Conservation (phyloP, 2,797 vertebrate genomes). For the Neosilurus mollespiculum region DNA sequence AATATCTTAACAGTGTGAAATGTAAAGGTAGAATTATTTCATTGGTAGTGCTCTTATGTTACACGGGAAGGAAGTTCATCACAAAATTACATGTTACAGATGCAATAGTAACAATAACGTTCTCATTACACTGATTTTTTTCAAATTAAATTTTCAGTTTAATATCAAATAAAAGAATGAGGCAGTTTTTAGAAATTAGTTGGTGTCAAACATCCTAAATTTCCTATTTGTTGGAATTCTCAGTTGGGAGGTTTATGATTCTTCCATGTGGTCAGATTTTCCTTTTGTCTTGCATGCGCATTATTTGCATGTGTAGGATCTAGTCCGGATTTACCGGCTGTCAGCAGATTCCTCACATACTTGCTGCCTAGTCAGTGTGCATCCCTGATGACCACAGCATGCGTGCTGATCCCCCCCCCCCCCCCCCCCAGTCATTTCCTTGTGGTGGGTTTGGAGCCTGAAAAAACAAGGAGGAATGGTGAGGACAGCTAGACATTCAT, state of each 20-base stretch:
- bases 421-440: not conserved
- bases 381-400: conserved; percentile 9
- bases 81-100: too few relatives aligned
- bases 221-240: not conserved
- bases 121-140: too few relatives aligned
- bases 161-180: too few relatives aligned
- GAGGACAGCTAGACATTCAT: conserved; percentile 31
- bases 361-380: not conserved
- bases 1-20: not conserved
- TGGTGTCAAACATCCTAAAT: too few relatives aligned
- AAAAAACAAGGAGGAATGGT: conserved; percentile 21
- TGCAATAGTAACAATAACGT: too few relatives aligned
- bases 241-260: too few relatives aligned
- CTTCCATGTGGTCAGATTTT: not conserved
- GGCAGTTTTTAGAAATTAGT: too few relatives aligned
- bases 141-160: too few relatives aligned
- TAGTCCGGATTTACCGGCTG: not conserved
- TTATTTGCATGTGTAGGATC: not conserved
- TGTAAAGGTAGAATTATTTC: not conserved
- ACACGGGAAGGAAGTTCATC: not conserved
- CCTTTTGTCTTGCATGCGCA: not conserved
- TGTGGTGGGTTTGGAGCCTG: conserved; percentile 4
- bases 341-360: conserved; percentile 31
- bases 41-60: not conserved
- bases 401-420: too few relatives aligned